Evolutionary conservation across 2,797 vertebrate species (phyloP).

Genomic region (Hippopotamyrus pictus): DNA sequence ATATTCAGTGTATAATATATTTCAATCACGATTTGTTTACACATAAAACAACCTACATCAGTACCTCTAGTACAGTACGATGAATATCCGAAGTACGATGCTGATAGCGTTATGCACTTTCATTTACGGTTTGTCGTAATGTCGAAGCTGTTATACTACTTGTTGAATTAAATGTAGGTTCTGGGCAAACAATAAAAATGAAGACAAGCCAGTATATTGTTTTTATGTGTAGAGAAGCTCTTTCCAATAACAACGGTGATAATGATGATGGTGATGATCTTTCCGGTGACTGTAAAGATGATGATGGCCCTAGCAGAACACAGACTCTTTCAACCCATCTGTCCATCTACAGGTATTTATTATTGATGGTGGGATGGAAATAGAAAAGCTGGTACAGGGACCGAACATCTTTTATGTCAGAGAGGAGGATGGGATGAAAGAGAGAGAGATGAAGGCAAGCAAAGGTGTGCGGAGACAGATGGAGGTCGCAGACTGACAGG

Average conservation of each 20-base stretch:
- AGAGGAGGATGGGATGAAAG: conserved; percentile 44
- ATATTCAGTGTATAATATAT: not conserved
- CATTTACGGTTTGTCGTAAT: not conserved
- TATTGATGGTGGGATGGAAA: conserved; percentile 36
- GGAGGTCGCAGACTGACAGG: conserved; percentile 4
- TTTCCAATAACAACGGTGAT: not conserved
- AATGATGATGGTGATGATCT: not conserved
- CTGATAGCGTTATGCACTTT: not conserved
- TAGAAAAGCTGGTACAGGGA: conserved; percentile 25
- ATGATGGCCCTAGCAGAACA: not conserved
- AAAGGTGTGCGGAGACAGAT: conserved; percentile 9
- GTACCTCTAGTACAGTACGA: not conserved
- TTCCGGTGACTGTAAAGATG: not conserved
- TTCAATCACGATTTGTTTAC: not conserved
- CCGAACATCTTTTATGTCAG: conserved; percentile 44
- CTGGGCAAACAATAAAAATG: not conserved
- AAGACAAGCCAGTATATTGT: not conserved
- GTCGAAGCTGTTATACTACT: not conserved
- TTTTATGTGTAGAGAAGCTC: not conserved
- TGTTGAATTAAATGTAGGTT: not conserved
- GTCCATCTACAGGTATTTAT: conserved; percentile 33
- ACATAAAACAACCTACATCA: not conserved
- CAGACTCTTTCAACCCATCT: not conserved
- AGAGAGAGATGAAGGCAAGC: conserved; percentile 27
- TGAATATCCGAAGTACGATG: not conserved